Evolutionary conservation across 2,888 invertebrate species (phyloP), one percentile per base, ranked within the genome.

Genomic region (Lasius fuliginosus): DNA sequence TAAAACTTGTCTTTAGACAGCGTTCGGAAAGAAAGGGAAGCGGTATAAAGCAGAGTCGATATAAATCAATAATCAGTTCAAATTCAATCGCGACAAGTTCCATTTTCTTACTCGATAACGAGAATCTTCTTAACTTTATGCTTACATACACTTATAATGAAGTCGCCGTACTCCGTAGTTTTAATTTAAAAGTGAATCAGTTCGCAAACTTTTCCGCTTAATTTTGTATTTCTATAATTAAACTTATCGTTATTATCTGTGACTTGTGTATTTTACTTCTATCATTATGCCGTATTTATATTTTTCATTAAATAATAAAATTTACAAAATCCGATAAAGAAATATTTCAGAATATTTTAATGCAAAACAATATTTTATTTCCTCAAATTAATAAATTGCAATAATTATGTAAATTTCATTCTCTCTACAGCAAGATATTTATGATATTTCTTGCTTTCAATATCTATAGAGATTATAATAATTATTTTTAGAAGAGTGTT

Each of bases 51-150:
- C 79, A 60, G 9, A 58, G 73, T 60, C 79, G 27, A 79, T 73
- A 33, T 79, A 79, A 73, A 79, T 79, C 79, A 71, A 79, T 79
- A 79, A 79, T 79, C 79, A 79, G 79, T 81, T 46, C 9, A 81
- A 81, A 81, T 79, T 79, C 74, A 79, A 79, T 79, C 74, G 74
- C 74, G 60, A 40, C 46, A 36, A 79, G 79, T 60, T 79, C 79
- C 74, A 74, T 79, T 79, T 73, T 79, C 79, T 79, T 79, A 79
- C 79, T 60, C 79, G 46, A 79, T 79, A 79, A 73, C 23, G 79
- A 79, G 74, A 79, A 79, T 74, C 74, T 53, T 58, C 53, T 56
- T 56, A 60, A 69, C 53, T 69, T 46, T 73, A 60, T 60, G 79
- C 75, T 79, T 46, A n/a, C 60, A 3, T 81, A 12, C 68, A 67